Base-by-base conservation (phyloP, 2,797 vertebrate species). In the Cephalopachus bancanus region DNA sequence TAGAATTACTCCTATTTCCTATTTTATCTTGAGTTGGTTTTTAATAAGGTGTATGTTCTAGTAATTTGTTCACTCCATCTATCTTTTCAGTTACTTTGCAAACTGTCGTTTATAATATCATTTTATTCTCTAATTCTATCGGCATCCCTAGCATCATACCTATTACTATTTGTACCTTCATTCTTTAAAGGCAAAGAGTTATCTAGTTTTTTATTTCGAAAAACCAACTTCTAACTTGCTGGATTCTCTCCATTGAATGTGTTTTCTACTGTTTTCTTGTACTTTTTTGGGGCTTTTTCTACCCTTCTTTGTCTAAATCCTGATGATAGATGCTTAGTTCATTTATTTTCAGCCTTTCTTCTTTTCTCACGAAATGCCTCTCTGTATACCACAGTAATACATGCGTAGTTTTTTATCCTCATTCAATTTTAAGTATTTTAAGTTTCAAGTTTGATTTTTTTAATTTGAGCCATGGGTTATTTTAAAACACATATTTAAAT, bases 401-500 rank as follows among this genome's bases (percentile, higher is more conserved):
- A 33, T 24, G 24, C 59, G 7, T 30, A 75, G 7, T 67, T 22
- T 74, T 84, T 88, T 28, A 93, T 81, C 11, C 53, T 80, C 84
- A 44, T 79, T 86, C n/a, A 74, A 57, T n/a, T 85, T 11, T 72
- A 78, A 90, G 44, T 62, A 55, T 94, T 71, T 60, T 78, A 26
- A 69, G 44, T 91, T 85, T 91, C 53, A 51, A 16, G 11, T 60
- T 94, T 78, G 62, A 53, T 53, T 60, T 71, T 78, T 94, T 85
- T 84, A 64, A 64, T 78, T 78, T 51, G 44, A 60, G 5, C 59
- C 19, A 26, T 19, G 55, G 67, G 71, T 37, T 88, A 65, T 30
- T 59, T 65, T 71, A 64, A 83, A 64, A 57, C 53, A 7, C 7
- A 49, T 89, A 55, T 64, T 74, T 81, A 37, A 71, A 72, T 79